Evolutionary conservation across 2,888 invertebrate genomes (phyloP), one percentile per base, ranked within the genome.

Genomic region (Blastobasis lacticolella): DNA sequence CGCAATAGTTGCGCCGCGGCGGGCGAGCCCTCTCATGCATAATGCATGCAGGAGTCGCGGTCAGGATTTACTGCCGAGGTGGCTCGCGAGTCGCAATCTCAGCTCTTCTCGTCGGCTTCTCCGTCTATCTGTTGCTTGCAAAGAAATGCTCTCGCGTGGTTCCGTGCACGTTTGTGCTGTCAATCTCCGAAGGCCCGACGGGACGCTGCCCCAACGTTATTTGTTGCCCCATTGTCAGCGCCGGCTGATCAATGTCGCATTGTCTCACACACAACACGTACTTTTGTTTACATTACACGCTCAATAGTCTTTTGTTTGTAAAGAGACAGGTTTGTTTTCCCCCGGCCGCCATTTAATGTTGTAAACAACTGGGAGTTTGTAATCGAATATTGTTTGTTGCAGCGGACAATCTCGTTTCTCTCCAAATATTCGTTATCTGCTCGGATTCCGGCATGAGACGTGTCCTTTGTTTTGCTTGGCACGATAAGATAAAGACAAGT

Each of bases 221-320:
- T 82, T 80, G 85, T 85, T 84, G 71, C 73, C 73, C 79, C 71
- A 86, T 86, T 87, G 85, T 87, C 67, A 69, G 69, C 69, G 66
- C 67, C 70, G 65, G 71, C 71, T 73, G 76, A 79, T 81, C 79
- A 78, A 73, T 76, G 81, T 78, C 75, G 71, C 75, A 84, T 84
- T 85, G 83, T 86, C 76, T 78, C 73, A 66, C 71, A 23, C 23
- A 23, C 23, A 23, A 23, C 23, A 23, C 23, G 23, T 67, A 73
- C 77, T 78, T 79, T 84, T 83, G 84, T 84, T 84, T 86, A 82
- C 75, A 76, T 76, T 76, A 40, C 40, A 8, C 69, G 70, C 66
- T 78, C 73, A 69, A 75, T 75, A 69, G 69, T 70, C 72, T 73
- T 78, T 81, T 81, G 78, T 81, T 81, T 78, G 71, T 71, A 68